phyloP scores from a whole-genome alignment of 2,797 vertebrate species.

The Tapirus indicus region DNA sequence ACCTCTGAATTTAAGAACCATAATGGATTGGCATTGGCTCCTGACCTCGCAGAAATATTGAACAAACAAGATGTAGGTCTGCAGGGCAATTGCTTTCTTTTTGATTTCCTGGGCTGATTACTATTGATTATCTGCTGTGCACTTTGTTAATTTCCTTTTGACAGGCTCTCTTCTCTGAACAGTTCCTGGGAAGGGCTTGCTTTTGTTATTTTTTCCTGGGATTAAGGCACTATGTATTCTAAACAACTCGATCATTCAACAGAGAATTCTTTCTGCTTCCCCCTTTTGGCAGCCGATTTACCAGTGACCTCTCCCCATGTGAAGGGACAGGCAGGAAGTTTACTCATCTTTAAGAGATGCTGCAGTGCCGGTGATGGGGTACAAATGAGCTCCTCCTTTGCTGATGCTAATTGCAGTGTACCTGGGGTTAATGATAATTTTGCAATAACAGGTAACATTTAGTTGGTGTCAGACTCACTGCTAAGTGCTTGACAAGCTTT shows the following conservation, averaged over 20 bases:
- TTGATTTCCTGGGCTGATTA: conserved; percentile 74
- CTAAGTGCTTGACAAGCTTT: conserved; percentile 34
- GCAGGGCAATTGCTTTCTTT: conserved; percentile 51
- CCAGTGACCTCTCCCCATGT: neutral
- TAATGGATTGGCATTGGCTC: neutral
- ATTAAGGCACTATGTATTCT: neutral
- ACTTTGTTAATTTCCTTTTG: conserved; percentile 70
- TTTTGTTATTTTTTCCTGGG: neutral
- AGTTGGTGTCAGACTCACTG: neutral
- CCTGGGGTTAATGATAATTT: neutral
- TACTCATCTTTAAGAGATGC: neutral
- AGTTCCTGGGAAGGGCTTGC: neutral
- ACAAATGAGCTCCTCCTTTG: neutral
- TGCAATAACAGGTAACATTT: neutral
- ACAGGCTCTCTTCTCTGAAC: neutral
- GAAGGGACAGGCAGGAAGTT: neutral
- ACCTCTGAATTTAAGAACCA: conserved; percentile 46
- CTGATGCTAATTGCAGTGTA: neutral
- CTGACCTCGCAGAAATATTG: conserved; percentile 59
- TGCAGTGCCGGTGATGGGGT: neutral
- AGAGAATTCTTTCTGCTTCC: neutral
- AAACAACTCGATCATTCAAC: neutral
- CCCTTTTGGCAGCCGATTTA: neutral
- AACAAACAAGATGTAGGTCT: conserved; percentile 64
- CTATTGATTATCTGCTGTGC: conserved; percentile 76